These are phyloP conservation scores for Euthynnus affinis DNA, from an alignment of 2,797 vertebrate genomes.

Conservation along the genomic window DNA sequence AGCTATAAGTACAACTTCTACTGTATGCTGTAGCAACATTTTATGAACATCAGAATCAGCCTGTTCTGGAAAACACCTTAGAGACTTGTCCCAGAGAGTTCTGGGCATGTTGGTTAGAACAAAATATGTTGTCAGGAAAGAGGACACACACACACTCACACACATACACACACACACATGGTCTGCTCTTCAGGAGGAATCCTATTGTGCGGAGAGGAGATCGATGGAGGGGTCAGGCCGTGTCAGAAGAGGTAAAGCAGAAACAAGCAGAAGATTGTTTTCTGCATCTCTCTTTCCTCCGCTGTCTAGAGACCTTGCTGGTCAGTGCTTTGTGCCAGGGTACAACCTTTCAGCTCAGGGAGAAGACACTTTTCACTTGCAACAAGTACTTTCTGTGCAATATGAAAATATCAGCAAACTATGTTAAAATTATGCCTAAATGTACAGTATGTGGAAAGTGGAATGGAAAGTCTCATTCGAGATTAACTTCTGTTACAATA, in stretches of 20 bases:
- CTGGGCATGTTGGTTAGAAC: constrained; percentile 62
- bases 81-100: constrained; percentile 67
- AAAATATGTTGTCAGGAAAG: constrained; percentile 73
- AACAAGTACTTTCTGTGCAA: constrained; percentile 46
- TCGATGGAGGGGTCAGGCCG: constrained; percentile 82
- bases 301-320: constrained; percentile 71
- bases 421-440: neutral
- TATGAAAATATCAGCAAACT: neutral
- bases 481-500: too few species aligned
- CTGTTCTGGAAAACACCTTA: constrained; percentile 64
- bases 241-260: constrained; percentile 82
- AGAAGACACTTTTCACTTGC: constrained; percentile 61
- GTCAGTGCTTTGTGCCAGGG: constrained; percentile 71
- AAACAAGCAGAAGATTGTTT: constrained; percentile 85
- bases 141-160: constrained; percentile 43
- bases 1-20: constrained; percentile 21
- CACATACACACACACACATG: constrained; percentile 46
- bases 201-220: constrained; percentile 78
- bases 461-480: too few species aligned
- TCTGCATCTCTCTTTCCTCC: constrained; percentile 69
- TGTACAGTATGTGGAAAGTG: neutral
- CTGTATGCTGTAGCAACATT: constrained; percentile 26
- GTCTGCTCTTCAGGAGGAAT: constrained; percentile 76
- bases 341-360: constrained; percentile 70
- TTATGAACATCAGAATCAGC: constrained; percentile 55